Conservation (phyloP, 92 coral and sea anemone species). For the Epizoanthus scotinus region DNA sequence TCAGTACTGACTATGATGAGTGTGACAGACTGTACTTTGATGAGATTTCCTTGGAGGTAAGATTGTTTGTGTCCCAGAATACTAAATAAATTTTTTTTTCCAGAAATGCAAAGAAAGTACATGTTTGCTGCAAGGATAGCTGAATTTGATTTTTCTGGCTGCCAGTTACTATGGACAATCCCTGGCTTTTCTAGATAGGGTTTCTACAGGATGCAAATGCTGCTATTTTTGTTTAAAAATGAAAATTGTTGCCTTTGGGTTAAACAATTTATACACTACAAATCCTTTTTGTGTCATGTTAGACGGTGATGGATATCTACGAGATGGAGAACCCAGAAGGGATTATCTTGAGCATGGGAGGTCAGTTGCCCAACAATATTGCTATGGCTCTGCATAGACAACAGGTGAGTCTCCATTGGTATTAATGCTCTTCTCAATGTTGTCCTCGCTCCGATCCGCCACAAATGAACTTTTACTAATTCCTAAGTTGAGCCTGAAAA, state of each 20-base stretch:
- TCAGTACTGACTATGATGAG: slow-evolving; percentile 98
- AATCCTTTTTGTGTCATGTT: background rate
- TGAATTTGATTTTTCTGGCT: background rate
- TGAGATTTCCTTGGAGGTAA: slow-evolving; percentile 97
- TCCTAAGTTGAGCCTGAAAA: too few relatives aligned
- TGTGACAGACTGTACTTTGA: slow-evolving; percentile 98
- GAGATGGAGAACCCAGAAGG: slow-evolving; percentile 96
- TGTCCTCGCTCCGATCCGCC: too few relatives aligned
- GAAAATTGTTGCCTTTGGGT: background rate
- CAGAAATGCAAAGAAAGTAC: too few relatives aligned
- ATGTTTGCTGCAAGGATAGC: too few relatives aligned
- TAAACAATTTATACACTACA: background rate
- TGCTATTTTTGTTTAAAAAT: background rate
- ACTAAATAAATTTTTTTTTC: too few relatives aligned
- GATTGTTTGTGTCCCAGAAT: background rate
- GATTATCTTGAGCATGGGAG: slow-evolving; percentile 95
- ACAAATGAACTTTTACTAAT: too few relatives aligned
- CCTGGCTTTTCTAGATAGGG: too few relatives aligned
- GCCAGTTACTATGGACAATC: too few relatives aligned
- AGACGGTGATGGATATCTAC: slow-evolving; percentile 97
- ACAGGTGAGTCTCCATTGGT: slow-evolving; percentile 61
- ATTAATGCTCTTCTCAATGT: too few relatives aligned
- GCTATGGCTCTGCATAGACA: slow-evolving; percentile 97
- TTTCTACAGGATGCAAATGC: background rate
- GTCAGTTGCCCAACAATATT: slow-evolving; percentile 96